Conservation (phyloP, 2,888 invertebrate species). For the Oscheius onirici region DNA sequence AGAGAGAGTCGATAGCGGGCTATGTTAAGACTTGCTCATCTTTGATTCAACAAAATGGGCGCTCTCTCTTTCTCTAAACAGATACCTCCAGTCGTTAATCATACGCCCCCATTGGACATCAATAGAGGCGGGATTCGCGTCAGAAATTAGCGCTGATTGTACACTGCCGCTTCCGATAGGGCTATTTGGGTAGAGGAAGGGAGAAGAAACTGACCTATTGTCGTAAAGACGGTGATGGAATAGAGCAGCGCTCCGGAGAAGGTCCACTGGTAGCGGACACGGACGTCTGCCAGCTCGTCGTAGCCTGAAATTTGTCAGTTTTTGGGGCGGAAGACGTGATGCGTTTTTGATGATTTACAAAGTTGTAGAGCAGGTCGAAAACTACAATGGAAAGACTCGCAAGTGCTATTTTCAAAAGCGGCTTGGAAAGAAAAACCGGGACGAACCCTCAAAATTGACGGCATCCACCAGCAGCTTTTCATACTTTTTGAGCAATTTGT, state of each 20-base stretch:
- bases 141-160: background rate
- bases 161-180: background rate
- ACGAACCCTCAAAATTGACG: slow-evolving; percentile 71
- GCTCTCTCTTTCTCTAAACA: background rate
- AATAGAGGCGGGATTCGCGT: background rate
- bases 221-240: slow-evolving; percentile 74
- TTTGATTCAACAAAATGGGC: slow-evolving; percentile 5
- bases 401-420: background rate
- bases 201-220: slow-evolving; percentile 71
- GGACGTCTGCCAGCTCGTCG: slow-evolving; percentile 69
- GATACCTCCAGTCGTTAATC: background rate
- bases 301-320: slow-evolving; percentile 60
- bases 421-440: background rate
- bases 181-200: background rate
- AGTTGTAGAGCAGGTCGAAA: background rate
- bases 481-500: slow-evolving; percentile 71
- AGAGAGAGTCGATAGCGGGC: background rate
- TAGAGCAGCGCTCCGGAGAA: slow-evolving; percentile 73
- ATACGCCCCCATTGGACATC: background rate
- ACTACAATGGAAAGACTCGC: background rate
- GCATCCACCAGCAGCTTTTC: slow-evolving; percentile 72
- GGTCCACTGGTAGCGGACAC: slow-evolving; percentile 72
- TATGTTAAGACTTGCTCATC: background rate
- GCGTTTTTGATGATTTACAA: background rate
- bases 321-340: background rate